phyloP scores from a whole-genome alignment of 2,113 vertebrate species.

The Pogonocichla stellata region DNA sequence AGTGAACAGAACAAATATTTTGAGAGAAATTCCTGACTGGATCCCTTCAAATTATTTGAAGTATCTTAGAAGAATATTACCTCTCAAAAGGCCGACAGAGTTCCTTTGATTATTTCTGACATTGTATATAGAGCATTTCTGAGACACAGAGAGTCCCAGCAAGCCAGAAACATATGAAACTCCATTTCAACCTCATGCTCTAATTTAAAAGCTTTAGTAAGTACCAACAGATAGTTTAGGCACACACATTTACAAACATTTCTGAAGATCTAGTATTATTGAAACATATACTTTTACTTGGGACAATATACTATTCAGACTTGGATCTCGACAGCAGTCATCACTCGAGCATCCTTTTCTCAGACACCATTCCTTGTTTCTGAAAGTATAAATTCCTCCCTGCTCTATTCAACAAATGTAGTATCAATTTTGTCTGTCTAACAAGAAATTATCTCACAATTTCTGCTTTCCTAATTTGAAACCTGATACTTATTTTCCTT shows the following conservation, averaged over 20 bases:
- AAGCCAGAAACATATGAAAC: neutral
- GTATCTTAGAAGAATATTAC: neutral
- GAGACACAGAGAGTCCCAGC: neutral
- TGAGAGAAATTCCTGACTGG: conserved; percentile 22
- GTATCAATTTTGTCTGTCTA: neutral
- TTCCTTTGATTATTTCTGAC: neutral
- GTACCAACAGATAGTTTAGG: neutral
- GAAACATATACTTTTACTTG: neutral
- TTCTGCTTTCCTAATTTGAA: neutral
- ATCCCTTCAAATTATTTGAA: conserved; percentile 9
- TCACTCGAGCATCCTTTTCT: neutral
- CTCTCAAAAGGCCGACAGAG: neutral
- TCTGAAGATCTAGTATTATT: neutral
- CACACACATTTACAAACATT: neutral
- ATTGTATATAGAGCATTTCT: neutral
- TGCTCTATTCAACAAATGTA: neutral
- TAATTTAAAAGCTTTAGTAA: neutral
- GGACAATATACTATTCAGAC: neutral
- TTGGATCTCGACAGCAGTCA: neutral
- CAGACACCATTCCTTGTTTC: neutral
- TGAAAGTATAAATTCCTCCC: neutral
- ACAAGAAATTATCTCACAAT: neutral
- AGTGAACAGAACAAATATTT: conserved; percentile 36
- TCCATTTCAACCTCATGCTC: neutral
- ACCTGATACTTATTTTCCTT: neutral